Evolutionary conservation across 2,113 vertebrate species (phyloP).

Genomic region (Circaetus cinerascens): DNA sequence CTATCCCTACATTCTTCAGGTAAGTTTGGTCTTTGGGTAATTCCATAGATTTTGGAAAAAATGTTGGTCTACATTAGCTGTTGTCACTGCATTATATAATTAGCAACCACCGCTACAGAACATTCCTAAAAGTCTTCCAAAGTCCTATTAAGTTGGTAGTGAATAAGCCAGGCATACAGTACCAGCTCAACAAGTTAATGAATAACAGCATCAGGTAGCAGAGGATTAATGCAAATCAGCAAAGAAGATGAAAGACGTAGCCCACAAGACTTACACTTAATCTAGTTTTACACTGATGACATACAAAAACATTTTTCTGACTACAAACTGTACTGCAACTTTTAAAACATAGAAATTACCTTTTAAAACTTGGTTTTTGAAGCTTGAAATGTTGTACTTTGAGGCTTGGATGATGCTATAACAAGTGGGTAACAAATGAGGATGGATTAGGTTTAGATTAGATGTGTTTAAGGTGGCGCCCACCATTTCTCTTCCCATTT

Average conservation of each 20-base stretch:
- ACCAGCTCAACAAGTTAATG: not conserved
- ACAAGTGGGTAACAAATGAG: too few relatives aligned
- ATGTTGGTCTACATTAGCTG: not conserved
- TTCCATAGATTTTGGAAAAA: not conserved
- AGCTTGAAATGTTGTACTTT: too few relatives aligned
- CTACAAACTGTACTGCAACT: too few relatives aligned
- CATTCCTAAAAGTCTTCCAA: not conserved
- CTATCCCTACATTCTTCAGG: not conserved
- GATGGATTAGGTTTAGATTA: too few relatives aligned
- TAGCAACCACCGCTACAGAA: not conserved
- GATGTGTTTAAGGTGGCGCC: too few relatives aligned
- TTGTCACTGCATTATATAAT: not conserved
- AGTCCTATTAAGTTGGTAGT: not conserved
- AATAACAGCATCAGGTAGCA: not conserved
- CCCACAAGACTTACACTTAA: not conserved
- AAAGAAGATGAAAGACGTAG: not conserved
- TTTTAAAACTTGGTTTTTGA: too few relatives aligned
- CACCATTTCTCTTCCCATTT: too few relatives aligned
- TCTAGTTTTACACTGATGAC: not conserved
- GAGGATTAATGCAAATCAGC: not conserved
- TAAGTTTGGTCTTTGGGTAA: fast-evolving
- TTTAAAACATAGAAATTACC: too few relatives aligned
- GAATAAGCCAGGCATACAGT: not conserved
- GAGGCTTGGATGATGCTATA: too few relatives aligned
- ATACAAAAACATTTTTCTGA: not conserved